Evolutionary conservation across 2,888 invertebrate species (phyloP), one percentile per base, ranked within the genome.

Genomic region (Brenthis daphne): DNA sequence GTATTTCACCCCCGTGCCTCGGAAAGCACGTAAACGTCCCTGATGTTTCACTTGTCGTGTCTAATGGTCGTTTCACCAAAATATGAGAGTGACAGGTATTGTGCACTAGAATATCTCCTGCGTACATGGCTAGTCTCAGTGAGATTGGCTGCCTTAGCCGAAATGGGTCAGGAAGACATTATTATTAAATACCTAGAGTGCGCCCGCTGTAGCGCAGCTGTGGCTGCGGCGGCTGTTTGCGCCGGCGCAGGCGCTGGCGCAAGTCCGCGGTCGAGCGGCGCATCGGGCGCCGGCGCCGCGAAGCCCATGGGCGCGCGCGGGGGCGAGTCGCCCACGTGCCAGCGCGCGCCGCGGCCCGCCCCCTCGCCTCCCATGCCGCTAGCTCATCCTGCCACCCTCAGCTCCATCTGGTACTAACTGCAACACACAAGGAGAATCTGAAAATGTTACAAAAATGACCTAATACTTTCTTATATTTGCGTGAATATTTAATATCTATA

Each of bases 311-410:
- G 87, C 92, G 90, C 89, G 88, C 92, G 89, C 92, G 92, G 92
- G 92, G 94, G 93, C 90, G 93, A 92, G 90, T 93, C 89, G 89
- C 94, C 94, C 94, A 92, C 93, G 90, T 93, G 88, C 91, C 93
- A 93, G 91, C 93, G 94, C 94, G 93, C 92, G 90, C 93, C 94
- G 93, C 94, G 94, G 89, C 94, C 94, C 93, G 94, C 93, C 91
- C 93, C 93, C 93, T 93, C 93, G 90, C 94, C 94, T 87, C 88
- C 92, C 94, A 94, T 93, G 77, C 82, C 85, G 90, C 91, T 91
- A 91, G 89, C 90, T 89, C 93, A 92, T 89, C 87, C 88, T 82
- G 92, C 82, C 84, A 81, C 77, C 76, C 87, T 83, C 82, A 87
- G 81, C 77, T 83, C 82, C 87, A 86, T 85, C 78, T 47, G 68